These are phyloP conservation scores for Tenthredo notha DNA, from an alignment of 2,888 invertebrate genomes.

Conservation along the genomic window DNA sequence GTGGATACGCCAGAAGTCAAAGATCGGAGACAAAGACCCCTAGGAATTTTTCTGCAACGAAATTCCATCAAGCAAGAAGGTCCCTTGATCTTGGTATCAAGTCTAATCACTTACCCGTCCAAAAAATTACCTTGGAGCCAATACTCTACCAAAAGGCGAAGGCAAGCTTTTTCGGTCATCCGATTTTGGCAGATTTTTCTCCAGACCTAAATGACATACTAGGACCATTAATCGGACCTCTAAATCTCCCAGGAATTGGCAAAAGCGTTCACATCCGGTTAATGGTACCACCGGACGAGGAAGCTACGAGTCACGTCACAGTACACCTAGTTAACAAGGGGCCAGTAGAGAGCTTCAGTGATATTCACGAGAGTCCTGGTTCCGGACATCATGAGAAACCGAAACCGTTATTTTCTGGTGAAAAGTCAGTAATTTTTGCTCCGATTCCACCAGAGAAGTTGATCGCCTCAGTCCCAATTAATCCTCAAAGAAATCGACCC, in stretches of 20 bases:
- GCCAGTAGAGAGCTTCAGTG: not conserved
- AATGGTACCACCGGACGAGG: slow-evolving; percentile 60
- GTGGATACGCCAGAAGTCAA: not conserved
- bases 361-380: not conserved
- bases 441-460: not conserved
- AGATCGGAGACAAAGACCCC: not conserved
- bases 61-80: not conserved
- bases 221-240: slow-evolving; percentile 67
- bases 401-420: not conserved
- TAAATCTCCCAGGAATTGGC: slow-evolving; percentile 66
- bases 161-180: slow-evolving; percentile 62
- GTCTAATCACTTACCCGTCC: not conserved
- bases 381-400: not conserved
- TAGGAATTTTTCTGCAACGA: not conserved
- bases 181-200: slow-evolving; percentile 55
- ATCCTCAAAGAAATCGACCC: not conserved
- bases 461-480: not conserved
- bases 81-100: not conserved
- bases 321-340: slow-evolving; percentile 62
- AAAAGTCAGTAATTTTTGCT: not conserved
- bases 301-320: slow-evolving; percentile 61
- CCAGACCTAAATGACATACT: slow-evolving; percentile 47
- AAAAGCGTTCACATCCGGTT: slow-evolving; percentile 68
- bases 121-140: slow-evolving; percentile 58
- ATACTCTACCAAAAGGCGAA: slow-evolving; percentile 56